A percentile compares a stretch with the other conserved stretches of the same genome.
phyloP scores from a whole-genome alignment of 2,797 vertebrate species.

The Champsocephalus esox region DNA sequence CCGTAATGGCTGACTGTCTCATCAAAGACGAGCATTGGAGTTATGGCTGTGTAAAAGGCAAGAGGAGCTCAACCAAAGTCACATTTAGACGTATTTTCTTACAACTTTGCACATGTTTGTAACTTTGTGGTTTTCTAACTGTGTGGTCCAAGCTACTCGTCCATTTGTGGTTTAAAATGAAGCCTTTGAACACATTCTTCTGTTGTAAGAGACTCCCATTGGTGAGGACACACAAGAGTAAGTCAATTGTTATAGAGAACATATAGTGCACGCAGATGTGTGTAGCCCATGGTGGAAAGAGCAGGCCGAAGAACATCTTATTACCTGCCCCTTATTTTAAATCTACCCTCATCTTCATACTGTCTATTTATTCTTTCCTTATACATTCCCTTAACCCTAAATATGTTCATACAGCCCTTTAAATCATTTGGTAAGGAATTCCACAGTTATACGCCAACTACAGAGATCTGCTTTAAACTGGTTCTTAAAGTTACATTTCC shows the following conservation, averaged over 20 bases:
- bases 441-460: too few species aligned
- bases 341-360: too few species aligned
- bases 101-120: background rate
- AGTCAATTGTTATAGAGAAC: background rate
- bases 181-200: background rate
- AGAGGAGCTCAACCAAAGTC: conserved; percentile 38
- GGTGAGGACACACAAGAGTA: conserved; percentile 2
- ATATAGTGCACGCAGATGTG: background rate
- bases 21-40: conserved; percentile 18
- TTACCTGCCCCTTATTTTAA: too few species aligned
- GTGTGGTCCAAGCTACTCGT: conserved; percentile 2
- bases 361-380: too few species aligned
- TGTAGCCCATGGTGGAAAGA: too few species aligned
- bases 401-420: too few species aligned
- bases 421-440: too few species aligned
- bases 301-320: too few species aligned
- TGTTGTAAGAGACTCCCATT: background rate
- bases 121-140: conserved; percentile 6
- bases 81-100: conserved; percentile 10
- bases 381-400: too few species aligned
- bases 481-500: too few species aligned
- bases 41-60: conserved; percentile 16
- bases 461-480: too few species aligned
- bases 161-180: conserved; percentile 12
- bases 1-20: conserved; percentile 50